A percentile compares a stretch with the other conserved stretches of the same genome.
These are phyloP conservation scores for Microhierax caerulescens DNA, from an alignment of 2,797 vertebrate genomes.

Conservation along the genomic window DNA sequence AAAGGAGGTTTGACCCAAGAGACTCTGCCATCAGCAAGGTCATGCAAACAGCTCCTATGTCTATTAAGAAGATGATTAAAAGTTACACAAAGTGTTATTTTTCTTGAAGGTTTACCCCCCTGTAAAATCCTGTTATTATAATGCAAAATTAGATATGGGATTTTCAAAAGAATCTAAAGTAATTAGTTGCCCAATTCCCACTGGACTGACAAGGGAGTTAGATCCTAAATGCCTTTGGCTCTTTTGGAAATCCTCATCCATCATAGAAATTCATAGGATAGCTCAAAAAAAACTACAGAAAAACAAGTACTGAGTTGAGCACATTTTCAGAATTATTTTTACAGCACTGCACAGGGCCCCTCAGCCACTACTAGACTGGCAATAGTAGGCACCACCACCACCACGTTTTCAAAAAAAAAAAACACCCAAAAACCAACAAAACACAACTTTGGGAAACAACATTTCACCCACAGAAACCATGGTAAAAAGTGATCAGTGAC, in stretches of 20 bases:
- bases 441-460: background rate
- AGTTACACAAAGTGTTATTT: background rate
- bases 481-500: background rate
- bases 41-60: background rate
- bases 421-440: too few species aligned
- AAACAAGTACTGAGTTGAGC: background rate
- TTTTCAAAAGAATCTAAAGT: conserved; percentile 21
- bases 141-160: conserved; percentile 48
- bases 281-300: background rate
- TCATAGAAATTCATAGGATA: background rate
- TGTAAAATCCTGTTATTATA: background rate
- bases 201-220: background rate
- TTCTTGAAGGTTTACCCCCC: background rate
- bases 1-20: background rate
- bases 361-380: background rate
- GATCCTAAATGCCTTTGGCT: conserved; percentile 28
- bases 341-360: background rate
- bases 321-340: background rate
- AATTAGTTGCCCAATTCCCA: conserved; percentile 30
- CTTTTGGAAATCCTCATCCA: background rate
- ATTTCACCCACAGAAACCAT: background rate
- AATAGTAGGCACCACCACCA: background rate
- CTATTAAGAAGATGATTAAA: background rate
- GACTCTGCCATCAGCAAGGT: accelerated
- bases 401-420: background rate